A percentile compares a stretch with the other conserved stretches of the same genome.
phyloP scores from a whole-genome alignment of 2,888 invertebrate genomes.

The Heliconius ethilla region DNA sequence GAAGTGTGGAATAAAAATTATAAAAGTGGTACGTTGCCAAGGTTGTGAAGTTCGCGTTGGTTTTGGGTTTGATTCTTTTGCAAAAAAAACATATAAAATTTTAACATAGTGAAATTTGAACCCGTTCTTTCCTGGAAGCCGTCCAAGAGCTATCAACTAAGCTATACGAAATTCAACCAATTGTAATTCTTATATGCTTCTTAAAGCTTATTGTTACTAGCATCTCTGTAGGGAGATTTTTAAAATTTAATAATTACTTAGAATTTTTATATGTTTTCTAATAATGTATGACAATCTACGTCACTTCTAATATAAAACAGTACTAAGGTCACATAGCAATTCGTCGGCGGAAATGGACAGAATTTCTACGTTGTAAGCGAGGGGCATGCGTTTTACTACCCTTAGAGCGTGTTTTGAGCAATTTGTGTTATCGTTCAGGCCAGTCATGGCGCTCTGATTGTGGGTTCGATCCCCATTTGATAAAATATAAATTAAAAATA shows the following conservation, averaged over 20 bases:
- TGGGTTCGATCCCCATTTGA: neutral
- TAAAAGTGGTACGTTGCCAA: neutral
- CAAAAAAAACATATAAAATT: neutral
- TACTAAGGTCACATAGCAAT: constrained; percentile 33
- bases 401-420: constrained; percentile 23
- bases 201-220: too few relatives aligned
- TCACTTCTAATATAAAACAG: constrained; percentile 1
- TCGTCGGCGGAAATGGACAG: constrained; percentile 38
- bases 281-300: neutral
- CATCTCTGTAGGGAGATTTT: too few relatives aligned
- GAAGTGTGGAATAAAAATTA: constrained; percentile 14
- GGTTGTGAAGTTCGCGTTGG: neutral
- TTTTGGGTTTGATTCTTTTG: neutral
- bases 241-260: too few relatives aligned
- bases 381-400: constrained; percentile 37
- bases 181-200: too few relatives aligned
- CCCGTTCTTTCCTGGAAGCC: too few relatives aligned
- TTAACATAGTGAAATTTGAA: too few relatives aligned
- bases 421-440: neutral
- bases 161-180: too few relatives aligned
- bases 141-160: too few relatives aligned
- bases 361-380: constrained; percentile 29
- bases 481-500: neutral
- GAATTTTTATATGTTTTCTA: too few relatives aligned
- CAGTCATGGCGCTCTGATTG: neutral